Evolutionary conservation across 1,140 invertebrate genomes (phyloP).

Genomic region (Ruditapes philippinarum): DNA sequence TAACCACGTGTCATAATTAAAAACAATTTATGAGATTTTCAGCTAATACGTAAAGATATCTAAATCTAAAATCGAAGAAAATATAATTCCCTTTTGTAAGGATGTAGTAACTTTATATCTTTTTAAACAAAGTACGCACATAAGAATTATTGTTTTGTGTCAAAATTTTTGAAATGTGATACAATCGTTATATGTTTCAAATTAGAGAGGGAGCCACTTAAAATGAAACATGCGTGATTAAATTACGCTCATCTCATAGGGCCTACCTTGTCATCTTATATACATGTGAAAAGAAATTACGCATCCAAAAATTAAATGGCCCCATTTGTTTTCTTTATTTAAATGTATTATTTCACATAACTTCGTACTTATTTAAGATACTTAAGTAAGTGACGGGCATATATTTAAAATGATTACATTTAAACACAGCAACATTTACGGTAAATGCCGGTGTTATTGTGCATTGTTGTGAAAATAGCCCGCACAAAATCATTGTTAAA

Average conservation of each 20-base stretch:
- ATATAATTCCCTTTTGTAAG: slow-evolving; percentile 62
- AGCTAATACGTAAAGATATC: slow-evolving; percentile 61
- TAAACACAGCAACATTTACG: too few relatives aligned
- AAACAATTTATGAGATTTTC: slow-evolving; percentile 66
- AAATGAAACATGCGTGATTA: slow-evolving; percentile 51
- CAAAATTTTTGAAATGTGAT: slow-evolving; percentile 58
- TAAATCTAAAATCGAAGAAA: slow-evolving; percentile 55
- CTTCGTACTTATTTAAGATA: background rate
- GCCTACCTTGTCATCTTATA: slow-evolving; percentile 39
- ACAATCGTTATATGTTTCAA: slow-evolving; percentile 27
- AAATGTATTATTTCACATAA: background rate
- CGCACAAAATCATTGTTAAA: too few relatives aligned
- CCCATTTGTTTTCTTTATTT: background rate
- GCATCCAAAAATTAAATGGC: slow-evolving; percentile 5
- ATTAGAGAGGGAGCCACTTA: slow-evolving; percentile 54
- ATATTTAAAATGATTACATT: too few relatives aligned
- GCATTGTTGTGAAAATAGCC: too few relatives aligned
- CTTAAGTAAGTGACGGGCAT: background rate
- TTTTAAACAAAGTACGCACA: slow-evolving; percentile 59
- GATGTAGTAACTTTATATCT: slow-evolving; percentile 52
- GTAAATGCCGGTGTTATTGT: too few relatives aligned
- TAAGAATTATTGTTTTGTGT: slow-evolving; percentile 69
- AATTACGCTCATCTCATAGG: slow-evolving; percentile 47
- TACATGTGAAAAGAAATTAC: slow-evolving; percentile 43
- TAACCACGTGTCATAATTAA: slow-evolving; percentile 68